These are phyloP conservation scores for Volucella inflata DNA, from an alignment of 2,888 invertebrate genomes.

Conservation along the genomic window DNA sequence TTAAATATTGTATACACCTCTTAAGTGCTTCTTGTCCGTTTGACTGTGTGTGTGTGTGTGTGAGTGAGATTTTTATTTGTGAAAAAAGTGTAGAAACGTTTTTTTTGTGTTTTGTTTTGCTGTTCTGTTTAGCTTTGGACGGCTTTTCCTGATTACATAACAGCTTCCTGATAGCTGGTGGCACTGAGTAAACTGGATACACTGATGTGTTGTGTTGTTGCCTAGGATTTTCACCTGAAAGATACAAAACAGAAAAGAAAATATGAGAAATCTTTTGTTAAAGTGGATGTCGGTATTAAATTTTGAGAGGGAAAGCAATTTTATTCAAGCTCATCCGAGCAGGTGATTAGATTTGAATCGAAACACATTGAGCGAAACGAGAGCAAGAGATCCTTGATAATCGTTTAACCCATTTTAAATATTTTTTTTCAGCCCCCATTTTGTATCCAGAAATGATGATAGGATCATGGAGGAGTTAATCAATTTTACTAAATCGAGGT, in stretches of 20 bases:
- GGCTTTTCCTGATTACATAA: conserved; percentile 68
- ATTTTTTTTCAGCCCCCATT: not conserved
- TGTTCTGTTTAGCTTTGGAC: conserved; percentile 45
- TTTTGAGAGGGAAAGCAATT: conserved; percentile 41
- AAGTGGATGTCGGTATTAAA: conserved; percentile 42
- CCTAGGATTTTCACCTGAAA: conserved; percentile 64
- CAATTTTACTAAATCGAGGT: conserved; percentile 42
- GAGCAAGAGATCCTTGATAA: conserved; percentile 26
- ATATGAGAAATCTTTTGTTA: conserved; percentile 21
- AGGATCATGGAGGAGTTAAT: conserved; percentile 4
- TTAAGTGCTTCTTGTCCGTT: conserved; percentile 1
- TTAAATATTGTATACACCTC: conserved; percentile 43
- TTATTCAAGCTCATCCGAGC: conserved; percentile 45
- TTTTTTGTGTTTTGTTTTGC: not conserved
- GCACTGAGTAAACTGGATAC: conserved; percentile 25
- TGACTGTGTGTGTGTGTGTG: conserved; percentile 13
- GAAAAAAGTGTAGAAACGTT: conserved; percentile 21
- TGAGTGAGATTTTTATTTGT: conserved; percentile 5
- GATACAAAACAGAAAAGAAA: conserved; percentile 11
- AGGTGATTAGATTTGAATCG: conserved; percentile 53
- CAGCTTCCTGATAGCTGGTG: conserved; percentile 54
- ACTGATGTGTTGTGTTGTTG: conserved; percentile 51
- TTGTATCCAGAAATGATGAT: not conserved
- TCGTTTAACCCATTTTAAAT: conserved; percentile 41
- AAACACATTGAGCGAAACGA: conserved; percentile 31